phyloP scores from a whole-genome alignment of 2,113 vertebrate species.

The Procapra przewalskii region DNA sequence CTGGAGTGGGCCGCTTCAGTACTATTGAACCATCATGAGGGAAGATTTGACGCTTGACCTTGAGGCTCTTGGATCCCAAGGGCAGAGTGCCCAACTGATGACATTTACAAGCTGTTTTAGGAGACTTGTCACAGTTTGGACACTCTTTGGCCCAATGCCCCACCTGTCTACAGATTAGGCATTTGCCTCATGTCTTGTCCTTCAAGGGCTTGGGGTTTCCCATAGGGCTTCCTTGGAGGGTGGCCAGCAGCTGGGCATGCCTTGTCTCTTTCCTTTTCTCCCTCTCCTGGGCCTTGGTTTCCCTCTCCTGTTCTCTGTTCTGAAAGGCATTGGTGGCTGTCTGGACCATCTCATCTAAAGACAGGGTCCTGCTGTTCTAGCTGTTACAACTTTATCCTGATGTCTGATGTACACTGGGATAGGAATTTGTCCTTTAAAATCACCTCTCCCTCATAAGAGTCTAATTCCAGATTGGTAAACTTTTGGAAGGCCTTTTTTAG shows the following conservation, averaged over 20 bases:
- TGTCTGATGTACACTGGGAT: not conserved
- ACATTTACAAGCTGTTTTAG: not conserved
- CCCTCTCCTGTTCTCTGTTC: not conserved
- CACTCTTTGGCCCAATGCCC: not conserved
- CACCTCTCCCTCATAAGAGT: not conserved
- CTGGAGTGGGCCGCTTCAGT: accelerated
- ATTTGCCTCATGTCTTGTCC: not conserved
- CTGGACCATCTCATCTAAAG: not conserved
- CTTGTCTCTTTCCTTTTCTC: not conserved
- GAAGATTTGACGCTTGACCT: not conserved
- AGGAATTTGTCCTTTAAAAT: not conserved
- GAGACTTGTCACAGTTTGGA: not conserved
- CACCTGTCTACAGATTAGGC: not conserved
- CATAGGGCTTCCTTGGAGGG: not conserved
- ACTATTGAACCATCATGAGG: not conserved
- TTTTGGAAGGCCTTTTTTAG: not conserved
- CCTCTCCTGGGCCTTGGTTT: not conserved
- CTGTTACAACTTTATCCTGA: not conserved
- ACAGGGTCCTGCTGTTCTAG: not conserved
- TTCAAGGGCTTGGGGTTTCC: not conserved
- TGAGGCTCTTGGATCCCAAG: not conserved
- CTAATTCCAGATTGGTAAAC: not conserved
- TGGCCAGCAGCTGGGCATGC: not conserved
- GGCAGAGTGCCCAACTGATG: not conserved
- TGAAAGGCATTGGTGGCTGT: not conserved